Evolutionary conservation across 2,797 vertebrate genomes (phyloP).

Genomic region (Ciconia nigra): DNA sequence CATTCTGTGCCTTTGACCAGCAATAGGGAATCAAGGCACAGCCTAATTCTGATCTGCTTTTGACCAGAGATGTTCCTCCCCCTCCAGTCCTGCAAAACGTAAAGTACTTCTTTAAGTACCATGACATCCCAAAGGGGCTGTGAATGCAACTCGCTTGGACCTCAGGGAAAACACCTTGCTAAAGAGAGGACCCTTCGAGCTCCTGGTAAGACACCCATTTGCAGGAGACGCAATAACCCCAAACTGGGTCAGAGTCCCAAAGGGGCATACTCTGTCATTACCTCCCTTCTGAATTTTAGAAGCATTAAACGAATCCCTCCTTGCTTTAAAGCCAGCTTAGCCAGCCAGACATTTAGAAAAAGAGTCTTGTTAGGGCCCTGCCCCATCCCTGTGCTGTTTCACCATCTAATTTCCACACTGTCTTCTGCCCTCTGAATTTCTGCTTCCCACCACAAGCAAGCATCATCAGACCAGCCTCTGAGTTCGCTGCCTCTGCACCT

Average conservation of each 20-base stretch:
- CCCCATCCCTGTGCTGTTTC: not conserved
- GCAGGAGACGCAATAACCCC: not conserved
- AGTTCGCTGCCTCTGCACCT: constrained; percentile 12
- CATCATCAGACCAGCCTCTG: not conserved
- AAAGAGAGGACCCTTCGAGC: not conserved
- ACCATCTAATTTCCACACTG: not conserved
- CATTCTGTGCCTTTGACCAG: not conserved
- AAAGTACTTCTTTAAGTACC: not conserved
- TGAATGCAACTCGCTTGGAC: not conserved
- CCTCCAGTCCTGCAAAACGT: not conserved
- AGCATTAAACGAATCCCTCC: not conserved
- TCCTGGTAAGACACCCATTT: accelerated
- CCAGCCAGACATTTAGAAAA: not conserved
- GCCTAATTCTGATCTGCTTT: not conserved
- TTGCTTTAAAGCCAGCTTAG: not conserved
- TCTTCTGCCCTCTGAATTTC: constrained; percentile 25
- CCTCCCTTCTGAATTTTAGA: not conserved
- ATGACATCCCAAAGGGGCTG: not conserved
- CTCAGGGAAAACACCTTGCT: not conserved
- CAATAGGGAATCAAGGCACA: not conserved
- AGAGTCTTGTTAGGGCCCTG: not conserved
- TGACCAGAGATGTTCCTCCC: not conserved
- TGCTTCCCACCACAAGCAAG: constrained; percentile 28
- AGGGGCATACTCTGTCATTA: not conserved
- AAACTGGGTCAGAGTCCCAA: not conserved